Percentiles rank a stretch among this genome's conserved stretches.
phyloP scores from a whole-genome alignment of 2,888 invertebrate species.

The Heterodera filipjevi region DNA sequence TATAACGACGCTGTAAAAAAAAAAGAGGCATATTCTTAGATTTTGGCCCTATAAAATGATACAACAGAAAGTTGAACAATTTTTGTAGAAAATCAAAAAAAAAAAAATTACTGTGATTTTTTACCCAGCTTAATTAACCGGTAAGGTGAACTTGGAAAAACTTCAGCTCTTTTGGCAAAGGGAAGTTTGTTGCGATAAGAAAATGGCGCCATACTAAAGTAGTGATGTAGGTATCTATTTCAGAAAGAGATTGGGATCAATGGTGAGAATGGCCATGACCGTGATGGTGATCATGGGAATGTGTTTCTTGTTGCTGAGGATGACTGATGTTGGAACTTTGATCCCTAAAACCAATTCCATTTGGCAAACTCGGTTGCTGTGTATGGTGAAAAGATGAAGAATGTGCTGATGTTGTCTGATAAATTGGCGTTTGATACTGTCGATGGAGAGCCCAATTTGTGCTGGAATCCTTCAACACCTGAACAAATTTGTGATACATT shows the following conservation, averaged over 20 bases:
- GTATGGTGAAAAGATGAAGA: background rate
- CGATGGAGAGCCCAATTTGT: conserved; percentile 36
- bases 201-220: too few relatives aligned
- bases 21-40: too few relatives aligned
- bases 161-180: too few relatives aligned
- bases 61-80: too few relatives aligned
- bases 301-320: conserved; percentile 24
- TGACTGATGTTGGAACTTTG: conserved; percentile 32
- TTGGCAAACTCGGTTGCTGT: background rate
- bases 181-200: too few relatives aligned
- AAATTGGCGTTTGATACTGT: conserved; percentile 21
- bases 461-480: conserved; percentile 44
- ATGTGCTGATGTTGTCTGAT: background rate
- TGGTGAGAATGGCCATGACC: conserved; percentile 26
- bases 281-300: conserved; percentile 35
- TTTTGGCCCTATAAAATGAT: too few relatives aligned
- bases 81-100: too few relatives aligned
- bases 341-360: conserved; percentile 5
- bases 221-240: background rate
- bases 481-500: conserved; percentile 14
- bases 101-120: too few relatives aligned
- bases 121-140: too few relatives aligned
- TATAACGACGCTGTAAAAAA: too few relatives aligned
- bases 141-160: too few relatives aligned
- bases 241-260: background rate